Base-by-base conservation (phyloP, 2,113 vertebrate genomes). In the Mola mola region DNA sequence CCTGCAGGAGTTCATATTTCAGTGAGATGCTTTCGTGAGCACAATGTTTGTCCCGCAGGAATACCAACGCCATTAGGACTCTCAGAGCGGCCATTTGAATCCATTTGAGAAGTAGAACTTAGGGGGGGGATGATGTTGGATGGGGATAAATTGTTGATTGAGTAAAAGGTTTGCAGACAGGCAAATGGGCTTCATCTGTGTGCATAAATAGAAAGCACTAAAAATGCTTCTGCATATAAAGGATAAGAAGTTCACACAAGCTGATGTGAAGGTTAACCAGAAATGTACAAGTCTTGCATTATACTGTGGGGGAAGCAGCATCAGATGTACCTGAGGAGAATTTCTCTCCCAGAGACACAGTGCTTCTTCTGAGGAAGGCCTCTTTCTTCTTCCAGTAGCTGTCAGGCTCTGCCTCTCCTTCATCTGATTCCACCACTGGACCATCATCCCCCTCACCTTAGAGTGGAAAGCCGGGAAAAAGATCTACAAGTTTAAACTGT, bases 251-350 rank as follows among this genome's bases (percentile, higher is more conserved):
- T 40, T 47, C 24, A 48, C 44, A 31, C 17, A 29, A 2, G 11
- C 9, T 44, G 16, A 74, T 43, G 37, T 19, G 3, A 41, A 62
- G 63, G 13, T 33, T 25, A 13, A 16, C 34, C 26, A 21, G 21
- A 31, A 40, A 37, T 12, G 44, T 5, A 47, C 1, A 63, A 26
- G 40, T 43, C 44, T 48, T 9, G n/a, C 5, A 13, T 12, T 43
- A 21, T 19, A 36, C 13, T 34, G 2, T 26, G 19, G 2, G 0
- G 1, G 48, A 59, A 12, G 25, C 2, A 0, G 24, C 4, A 15
- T 19, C 6, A 25, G 55, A 59, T 44, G 1, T 85, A 96, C 95
- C 95, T 93, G 92, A 84, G 20, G 90, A 87, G 69, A 93, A 93
- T 67, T 81, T 87, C 44, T 95, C 92, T 40, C 90, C 82, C 51